Conservation (phyloP, 1,140 invertebrate genomes). For the Caenorhabditis briggsae region DNA sequence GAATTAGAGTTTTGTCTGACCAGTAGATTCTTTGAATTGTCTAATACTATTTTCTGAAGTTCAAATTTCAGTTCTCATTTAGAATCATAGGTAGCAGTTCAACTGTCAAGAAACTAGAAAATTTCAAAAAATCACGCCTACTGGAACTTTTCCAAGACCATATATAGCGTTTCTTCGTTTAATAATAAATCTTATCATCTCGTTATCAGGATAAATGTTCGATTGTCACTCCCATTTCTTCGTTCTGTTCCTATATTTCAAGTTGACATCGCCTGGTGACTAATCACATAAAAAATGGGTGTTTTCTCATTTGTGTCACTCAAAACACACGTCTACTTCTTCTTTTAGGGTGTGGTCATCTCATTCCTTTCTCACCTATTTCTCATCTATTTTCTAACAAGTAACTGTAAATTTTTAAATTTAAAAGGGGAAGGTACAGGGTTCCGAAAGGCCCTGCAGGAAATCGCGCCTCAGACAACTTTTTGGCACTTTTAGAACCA, state of each 20-base stretch:
- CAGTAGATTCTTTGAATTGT: too few relatives aligned
- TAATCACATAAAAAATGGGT: conserved; percentile 38
- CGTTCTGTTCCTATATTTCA: neutral
- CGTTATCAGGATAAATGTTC: neutral
- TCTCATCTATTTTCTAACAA: conserved; percentile 37
- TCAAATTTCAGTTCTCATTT: too few relatives aligned
- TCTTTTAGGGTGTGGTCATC: conserved; percentile 17
- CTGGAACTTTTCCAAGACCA: too few relatives aligned
- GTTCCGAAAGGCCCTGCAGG: too few relatives aligned
- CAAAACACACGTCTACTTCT: neutral
- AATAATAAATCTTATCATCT: neutral
- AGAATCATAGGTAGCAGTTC: too few relatives aligned
- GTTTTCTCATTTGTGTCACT: conserved; percentile 2
- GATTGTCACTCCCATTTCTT: neutral
- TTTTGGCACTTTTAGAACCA: too few relatives aligned
- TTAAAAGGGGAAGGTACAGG: neutral
- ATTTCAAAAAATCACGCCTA: too few relatives aligned
- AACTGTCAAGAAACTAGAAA: too few relatives aligned
- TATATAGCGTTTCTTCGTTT: neutral
- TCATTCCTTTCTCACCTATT: conserved; percentile 32
- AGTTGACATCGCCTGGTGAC: conserved; percentile 12
- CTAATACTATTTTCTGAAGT: too few relatives aligned
- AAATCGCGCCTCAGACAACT: too few relatives aligned
- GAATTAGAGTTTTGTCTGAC: too few relatives aligned
- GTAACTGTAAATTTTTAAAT: neutral